Percentiles rank a stretch among this genome's conserved stretches.
Evolutionary conservation across 2,888 invertebrate species (phyloP).

Genomic region (Rhingia campestris): DNA sequence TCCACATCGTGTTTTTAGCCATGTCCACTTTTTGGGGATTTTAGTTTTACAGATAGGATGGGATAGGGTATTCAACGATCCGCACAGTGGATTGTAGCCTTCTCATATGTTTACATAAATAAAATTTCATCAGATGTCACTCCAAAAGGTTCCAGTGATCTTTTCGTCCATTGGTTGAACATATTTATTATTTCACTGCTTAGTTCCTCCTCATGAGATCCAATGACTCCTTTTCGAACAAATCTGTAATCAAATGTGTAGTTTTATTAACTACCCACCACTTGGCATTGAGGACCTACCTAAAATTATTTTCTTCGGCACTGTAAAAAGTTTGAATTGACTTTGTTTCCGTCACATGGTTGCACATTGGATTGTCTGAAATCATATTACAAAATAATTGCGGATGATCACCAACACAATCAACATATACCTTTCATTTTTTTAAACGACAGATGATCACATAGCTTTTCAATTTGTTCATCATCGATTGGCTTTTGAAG

Average conservation of each 20-base stretch:
- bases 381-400: too few species aligned
- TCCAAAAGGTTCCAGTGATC: not conserved
- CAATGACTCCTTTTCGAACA: not conserved
- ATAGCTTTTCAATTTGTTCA: not conserved
- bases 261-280: not conserved
- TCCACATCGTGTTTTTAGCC: too few species aligned
- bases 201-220: not conserved
- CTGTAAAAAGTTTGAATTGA: not conserved
- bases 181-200: not conserved
- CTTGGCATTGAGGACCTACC: not conserved
- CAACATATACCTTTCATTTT: constrained; percentile 6
- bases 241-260: not conserved
- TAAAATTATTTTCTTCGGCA: not conserved
- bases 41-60: too few species aligned
- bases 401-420: not conserved
- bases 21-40: too few species aligned
- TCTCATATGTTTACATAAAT: too few species aligned
- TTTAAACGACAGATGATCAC: constrained; percentile 12
- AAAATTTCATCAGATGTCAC: too few species aligned
- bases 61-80: too few species aligned
- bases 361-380: not conserved
- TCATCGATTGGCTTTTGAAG: not conserved
- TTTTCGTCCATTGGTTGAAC: constrained; percentile 1
- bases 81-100: too few species aligned
- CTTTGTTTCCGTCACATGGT: not conserved